phyloP scores from a whole-genome alignment of 2,797 vertebrate species.

The Sebastes glaucus region DNA sequence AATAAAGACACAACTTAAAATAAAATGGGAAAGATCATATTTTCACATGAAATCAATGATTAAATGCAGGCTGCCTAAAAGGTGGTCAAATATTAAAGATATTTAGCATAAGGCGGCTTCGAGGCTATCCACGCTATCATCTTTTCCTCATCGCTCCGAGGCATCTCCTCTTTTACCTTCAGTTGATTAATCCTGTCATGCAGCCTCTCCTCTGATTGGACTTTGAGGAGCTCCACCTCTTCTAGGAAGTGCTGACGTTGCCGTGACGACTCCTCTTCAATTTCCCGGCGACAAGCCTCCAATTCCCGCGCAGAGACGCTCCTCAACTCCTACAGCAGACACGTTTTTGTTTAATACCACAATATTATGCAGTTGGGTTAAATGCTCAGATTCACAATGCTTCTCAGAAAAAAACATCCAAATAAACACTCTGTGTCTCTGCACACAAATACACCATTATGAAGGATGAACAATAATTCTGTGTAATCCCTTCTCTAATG shows the following conservation, averaged over 20 bases:
- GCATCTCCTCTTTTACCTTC: conserved; percentile 76
- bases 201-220: conserved; percentile 83
- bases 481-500: conserved; percentile 41
- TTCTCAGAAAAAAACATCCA: background rate
- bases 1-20: conserved; percentile 13
- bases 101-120: background rate
- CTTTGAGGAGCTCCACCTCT: conserved; percentile 86
- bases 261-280: conserved; percentile 79
- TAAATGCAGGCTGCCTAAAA: background rate
- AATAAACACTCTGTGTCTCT: conserved; percentile 17
- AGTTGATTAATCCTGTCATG: conserved; percentile 83
- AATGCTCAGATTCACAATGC: conserved; percentile 3
- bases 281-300: conserved; percentile 77
- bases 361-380: background rate
- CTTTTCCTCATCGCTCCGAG: background rate
- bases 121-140: background rate
- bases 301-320: conserved; percentile 76
- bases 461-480: conserved; percentile 44
- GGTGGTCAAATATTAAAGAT: background rate
- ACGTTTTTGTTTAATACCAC: conserved; percentile 12
- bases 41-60: background rate
- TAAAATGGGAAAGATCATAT: background rate
- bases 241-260: conserved; percentile 84
- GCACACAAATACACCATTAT: conserved; percentile 30
- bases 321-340: conserved; percentile 70